phyloP scores from a whole-genome alignment of 2,113 vertebrate genomes.

The Symphodus melops region DNA sequence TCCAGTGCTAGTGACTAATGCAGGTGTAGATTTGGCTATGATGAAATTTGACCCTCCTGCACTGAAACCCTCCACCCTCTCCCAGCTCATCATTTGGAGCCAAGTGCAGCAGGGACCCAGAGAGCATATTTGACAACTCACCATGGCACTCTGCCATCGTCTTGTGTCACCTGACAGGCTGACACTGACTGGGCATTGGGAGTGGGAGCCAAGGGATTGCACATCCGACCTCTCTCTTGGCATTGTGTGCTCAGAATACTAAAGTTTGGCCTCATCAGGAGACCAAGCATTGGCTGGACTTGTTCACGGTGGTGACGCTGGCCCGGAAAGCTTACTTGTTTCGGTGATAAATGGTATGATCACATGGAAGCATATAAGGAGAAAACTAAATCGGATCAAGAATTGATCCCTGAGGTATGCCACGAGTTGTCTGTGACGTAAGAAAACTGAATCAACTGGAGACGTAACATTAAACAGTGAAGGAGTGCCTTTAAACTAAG shows the following conservation, averaged over 20 bases:
- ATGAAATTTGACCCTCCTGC: constrained; percentile 36
- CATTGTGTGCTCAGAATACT: background rate
- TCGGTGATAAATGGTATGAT: background rate
- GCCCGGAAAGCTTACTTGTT: background rate
- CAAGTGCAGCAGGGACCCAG: constrained; percentile 28
- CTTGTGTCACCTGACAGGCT: constrained; percentile 43
- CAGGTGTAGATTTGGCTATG: too few relatives aligned
- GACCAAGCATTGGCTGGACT: too few relatives aligned
- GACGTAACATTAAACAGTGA: too few relatives aligned
- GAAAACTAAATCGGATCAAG: background rate
- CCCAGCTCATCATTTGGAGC: constrained; percentile 24
- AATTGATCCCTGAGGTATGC: background rate
- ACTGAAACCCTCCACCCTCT: background rate
- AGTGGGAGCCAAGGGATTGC: constrained; percentile 39
- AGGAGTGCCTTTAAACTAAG: too few relatives aligned
- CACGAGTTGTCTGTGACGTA: too few relatives aligned
- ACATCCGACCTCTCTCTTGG: constrained; percentile 40
- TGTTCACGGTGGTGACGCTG: too few relatives aligned
- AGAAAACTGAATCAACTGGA: too few relatives aligned
- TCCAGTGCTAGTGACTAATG: too few relatives aligned
- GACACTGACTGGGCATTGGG: constrained; percentile 40
- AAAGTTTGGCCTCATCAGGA: background rate
- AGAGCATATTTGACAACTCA: constrained; percentile 50
- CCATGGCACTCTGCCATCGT: constrained; percentile 39
- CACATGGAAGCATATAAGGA: background rate